Evolutionary conservation across 2,797 vertebrate species (phyloP).

Genomic region (Champsocephalus gunnari): DNA sequence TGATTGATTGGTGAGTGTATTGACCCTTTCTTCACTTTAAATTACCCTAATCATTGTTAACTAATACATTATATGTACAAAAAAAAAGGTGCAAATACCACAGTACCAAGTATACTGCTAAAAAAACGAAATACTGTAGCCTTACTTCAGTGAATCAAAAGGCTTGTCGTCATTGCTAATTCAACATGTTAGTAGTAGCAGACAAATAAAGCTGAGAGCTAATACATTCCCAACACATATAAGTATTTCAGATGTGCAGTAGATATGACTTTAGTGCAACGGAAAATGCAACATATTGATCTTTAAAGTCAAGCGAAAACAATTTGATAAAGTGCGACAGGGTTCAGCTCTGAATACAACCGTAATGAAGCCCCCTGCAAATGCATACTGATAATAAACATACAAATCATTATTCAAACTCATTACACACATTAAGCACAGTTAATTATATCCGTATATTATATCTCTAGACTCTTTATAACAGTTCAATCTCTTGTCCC

Average conservation of each 20-base stretch:
- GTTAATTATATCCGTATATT: conserved; percentile 29
- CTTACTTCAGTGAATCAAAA: conserved; percentile 12
- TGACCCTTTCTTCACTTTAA: background rate
- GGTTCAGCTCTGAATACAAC: conserved; percentile 48
- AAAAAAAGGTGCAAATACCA: background rate
- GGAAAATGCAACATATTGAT: conserved; percentile 43
- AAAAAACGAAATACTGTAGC: background rate
- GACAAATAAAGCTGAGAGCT: too few species aligned
- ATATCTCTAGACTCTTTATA: conserved; percentile 31
- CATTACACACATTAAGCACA: conserved; percentile 40
- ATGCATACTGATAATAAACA: conserved; percentile 50
- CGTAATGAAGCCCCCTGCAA: conserved; percentile 21
- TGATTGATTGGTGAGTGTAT: background rate
- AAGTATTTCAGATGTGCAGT: conserved; percentile 17
- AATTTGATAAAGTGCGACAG: conserved; percentile 56
- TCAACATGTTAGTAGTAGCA: background rate
- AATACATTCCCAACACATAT: too few species aligned
- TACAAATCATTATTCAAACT: conserved; percentile 56
- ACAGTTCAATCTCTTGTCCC: background rate
- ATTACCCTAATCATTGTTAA: background rate
- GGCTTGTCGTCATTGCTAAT: background rate
- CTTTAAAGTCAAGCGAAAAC: conserved; percentile 29
- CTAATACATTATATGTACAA: background rate
- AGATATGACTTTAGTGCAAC: conserved; percentile 10
- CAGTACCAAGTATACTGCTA: background rate